These are phyloP conservation scores for Planococcus citri DNA, from an alignment of 1,140 invertebrate species.

Conservation along the genomic window DNA sequence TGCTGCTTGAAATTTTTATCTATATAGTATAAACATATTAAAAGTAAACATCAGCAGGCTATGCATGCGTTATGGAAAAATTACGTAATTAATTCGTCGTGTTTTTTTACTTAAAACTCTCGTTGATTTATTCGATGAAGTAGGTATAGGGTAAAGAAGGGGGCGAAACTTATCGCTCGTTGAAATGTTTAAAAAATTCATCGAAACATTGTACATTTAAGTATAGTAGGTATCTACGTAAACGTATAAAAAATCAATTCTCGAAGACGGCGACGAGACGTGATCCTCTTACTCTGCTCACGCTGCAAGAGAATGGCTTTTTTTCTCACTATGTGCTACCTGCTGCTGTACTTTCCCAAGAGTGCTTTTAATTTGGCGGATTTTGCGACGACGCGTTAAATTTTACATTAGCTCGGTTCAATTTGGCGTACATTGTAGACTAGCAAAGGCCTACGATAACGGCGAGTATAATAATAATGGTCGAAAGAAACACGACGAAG, in stretches of 20 bases:
- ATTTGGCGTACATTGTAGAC: no score
- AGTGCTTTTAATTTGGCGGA: neutral
- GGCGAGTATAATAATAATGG: neutral
- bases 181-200: no score
- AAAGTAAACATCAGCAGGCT: no score
- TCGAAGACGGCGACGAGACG: no score
- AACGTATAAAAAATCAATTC: neutral
- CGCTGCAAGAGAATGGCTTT: neutral
- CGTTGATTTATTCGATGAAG: no score
- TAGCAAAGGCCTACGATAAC: no score
- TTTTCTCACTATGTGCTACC: neutral
- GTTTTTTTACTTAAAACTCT: no score
- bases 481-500: neutral
- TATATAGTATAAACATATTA: neutral
- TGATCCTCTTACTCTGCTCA: neutral
- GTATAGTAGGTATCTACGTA: no score
- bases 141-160: no score
- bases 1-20: neutral
- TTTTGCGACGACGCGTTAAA: neutral
- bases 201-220: no score
- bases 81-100: neutral
- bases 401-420: neutral
- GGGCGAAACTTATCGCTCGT: no score
- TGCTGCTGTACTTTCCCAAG: neutral
- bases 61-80: neutral